Base-by-base conservation (phyloP, 1,140 invertebrate species). In the Drosophila sucinea region DNA sequence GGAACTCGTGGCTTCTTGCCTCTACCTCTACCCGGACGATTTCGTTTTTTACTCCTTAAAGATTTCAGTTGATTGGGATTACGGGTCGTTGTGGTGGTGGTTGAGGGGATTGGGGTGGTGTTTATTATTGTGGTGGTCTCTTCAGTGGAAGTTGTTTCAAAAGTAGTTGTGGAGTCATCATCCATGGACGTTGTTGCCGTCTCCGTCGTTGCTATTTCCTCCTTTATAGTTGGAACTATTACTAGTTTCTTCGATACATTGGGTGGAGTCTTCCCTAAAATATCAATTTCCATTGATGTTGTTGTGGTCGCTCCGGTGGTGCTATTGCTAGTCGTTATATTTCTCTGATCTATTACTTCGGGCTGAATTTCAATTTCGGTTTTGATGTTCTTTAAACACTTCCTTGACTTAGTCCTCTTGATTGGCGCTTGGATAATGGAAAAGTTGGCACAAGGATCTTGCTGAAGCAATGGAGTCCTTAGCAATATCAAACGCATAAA, bases 361-460 rank as follows among this genome's bases (percentile, higher is more conserved):
- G 2, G 6, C 8, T 11, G 4, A 51, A 61, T 3, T 61, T 27
- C 8, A 23, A 38, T 25, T 6, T 60, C 8, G 3, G 30, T 17
- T 47, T 69, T 3, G 35, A 60, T 17, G 70, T 60, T 58, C 32
- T 58, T 58, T 17, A 35, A 7, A 38, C 56, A 58, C 35, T 58
- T 58, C 1, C 8, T 58, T 10, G 23, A 23, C 5, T 32, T 54
- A 2, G 54, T 55, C 5, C 30, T 44, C 30, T 1, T 47, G 0
- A 55, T 6, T 2, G 17, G 17, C 30, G 54, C 56, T 23, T 23
- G 1, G n/a, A 23, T 8, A 33, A 77, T 17, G 0, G 76, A 60
- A 41, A 87, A 86, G 47, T 86, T 87, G 2, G 56, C 70, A 27
- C 83, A 86, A 0, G 83, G 83, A 73, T 86, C 83, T 2, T 82